Evolutionary conservation across 2,888 invertebrate species (phyloP).

Genomic region (Eudemis profundana): DNA sequence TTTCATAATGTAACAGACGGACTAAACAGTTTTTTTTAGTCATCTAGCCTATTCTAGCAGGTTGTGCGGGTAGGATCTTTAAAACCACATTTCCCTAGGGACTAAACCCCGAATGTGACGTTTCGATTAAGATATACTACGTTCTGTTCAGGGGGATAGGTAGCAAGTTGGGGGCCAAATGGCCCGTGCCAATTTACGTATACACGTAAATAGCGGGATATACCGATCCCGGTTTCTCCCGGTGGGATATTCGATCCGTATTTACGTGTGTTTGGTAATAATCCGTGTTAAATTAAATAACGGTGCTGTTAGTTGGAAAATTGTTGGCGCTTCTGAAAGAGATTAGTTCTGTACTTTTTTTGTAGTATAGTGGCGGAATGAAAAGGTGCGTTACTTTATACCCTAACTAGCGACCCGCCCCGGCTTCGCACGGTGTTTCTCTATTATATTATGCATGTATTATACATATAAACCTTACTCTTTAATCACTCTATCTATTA

Average conservation of each 20-base stretch:
- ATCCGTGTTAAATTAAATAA: slow-evolving; percentile 11
- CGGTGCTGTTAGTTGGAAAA: not conserved
- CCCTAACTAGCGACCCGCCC: too few relatives aligned
- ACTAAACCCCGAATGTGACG: slow-evolving; percentile 5
- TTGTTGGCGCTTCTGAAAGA: not conserved
- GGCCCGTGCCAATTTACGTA: slow-evolving; percentile 27
- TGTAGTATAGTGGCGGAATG: too few relatives aligned
- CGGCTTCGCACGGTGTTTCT: too few relatives aligned
- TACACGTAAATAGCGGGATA: slow-evolving; percentile 2
- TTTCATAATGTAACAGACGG: too few relatives aligned
- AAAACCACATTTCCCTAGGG: slow-evolving; percentile 15
- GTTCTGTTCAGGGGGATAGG: slow-evolving; percentile 13
- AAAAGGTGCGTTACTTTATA: too few relatives aligned
- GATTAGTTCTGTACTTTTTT: not conserved
- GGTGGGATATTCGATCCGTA: slow-evolving; percentile 13
- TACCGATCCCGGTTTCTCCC: not conserved
- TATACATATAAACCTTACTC: too few relatives aligned
- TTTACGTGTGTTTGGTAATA: slow-evolving; percentile 14
- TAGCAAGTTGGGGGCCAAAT: slow-evolving; percentile 19
- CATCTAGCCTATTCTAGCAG: not conserved
- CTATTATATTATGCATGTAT: too few relatives aligned
- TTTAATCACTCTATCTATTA: too few relatives aligned
- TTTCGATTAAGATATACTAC: slow-evolving; percentile 23
- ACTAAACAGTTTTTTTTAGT: too few relatives aligned
- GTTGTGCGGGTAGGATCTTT: not conserved